These are phyloP conservation scores for Hybognathus amarus DNA, from an alignment of 2,797 vertebrate genomes.

Conservation along the genomic window DNA sequence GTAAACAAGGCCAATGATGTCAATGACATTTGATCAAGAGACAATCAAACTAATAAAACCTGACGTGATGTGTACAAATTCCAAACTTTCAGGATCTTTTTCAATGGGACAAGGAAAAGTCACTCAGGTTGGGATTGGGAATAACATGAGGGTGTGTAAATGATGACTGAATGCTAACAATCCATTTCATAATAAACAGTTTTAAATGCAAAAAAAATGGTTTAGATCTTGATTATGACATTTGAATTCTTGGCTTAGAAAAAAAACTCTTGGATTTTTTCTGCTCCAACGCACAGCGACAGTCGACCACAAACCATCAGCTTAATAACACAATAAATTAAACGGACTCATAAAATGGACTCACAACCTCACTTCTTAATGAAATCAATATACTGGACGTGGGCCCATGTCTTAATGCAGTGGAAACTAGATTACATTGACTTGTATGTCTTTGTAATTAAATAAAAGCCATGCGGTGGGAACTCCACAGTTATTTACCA, in stretches of 20 bases:
- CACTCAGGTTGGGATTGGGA: background rate
- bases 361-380: slow-evolving; percentile 51
- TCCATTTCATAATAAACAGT: background rate
- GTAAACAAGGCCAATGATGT: background rate
- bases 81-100: background rate
- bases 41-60: background rate
- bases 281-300: slow-evolving; percentile 23
- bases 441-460: slow-evolving; percentile 58
- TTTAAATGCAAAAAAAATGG: background rate
- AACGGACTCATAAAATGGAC: slow-evolving; percentile 58
- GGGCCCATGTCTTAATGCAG: slow-evolving; percentile 60
- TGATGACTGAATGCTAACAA: background rate
- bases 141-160: no score
- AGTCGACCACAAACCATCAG: slow-evolving; percentile 52
- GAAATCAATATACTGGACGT: slow-evolving; percentile 63
- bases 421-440: slow-evolving; percentile 64
- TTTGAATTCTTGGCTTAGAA: background rate
- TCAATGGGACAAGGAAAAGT: background rate
- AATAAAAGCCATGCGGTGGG: slow-evolving; percentile 55
- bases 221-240: background rate
- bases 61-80: background rate
- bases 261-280: background rate
- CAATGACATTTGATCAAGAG: background rate
- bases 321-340: slow-evolving; percentile 59
- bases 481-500: slow-evolving; percentile 47